Base-by-base conservation (phyloP, 2,888 invertebrate genomes). In the Ectemnius cavifrons region DNA sequence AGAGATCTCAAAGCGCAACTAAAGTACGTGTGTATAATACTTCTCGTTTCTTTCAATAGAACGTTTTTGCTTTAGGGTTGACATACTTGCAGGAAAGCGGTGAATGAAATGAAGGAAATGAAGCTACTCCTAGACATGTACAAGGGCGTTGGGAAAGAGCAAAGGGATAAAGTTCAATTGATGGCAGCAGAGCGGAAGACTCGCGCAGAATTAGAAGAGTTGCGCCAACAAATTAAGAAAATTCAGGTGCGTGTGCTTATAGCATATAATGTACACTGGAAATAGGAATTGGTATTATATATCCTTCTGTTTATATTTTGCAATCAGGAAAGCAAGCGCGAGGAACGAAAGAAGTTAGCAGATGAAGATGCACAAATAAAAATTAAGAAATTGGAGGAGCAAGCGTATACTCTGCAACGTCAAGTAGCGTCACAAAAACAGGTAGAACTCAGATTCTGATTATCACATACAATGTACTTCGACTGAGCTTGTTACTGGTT, bases 91-190 rank as follows among this genome's bases (percentile, higher is more conserved):
- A 97, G 96, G 91, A 98, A 97, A 92, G 96, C 97, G 13, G 93
- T 96, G 61, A 97, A 97, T 89, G 97, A 97, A 89, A 97, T 98
- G 91, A 97, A 97, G 86, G 99, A 99, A 91, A 94, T 98, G 94
- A 98, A 98, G 89, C 92, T 99, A 0, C 91, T 99, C 13, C 92
- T 98, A 77, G 98, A 99, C 90, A 98, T 98, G 97, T 98, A 98
- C 92, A 99, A 98, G 92, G 97, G 97, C n/a, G 97, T 97, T 8
- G 96, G 97, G 72, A 99, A 98, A 90, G 99, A 99, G 88, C 97
- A 98, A 89, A 93, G 98, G 4, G 98, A 99, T 90, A 98, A 98
- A 92, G 98, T 97, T 58, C 97, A 97, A 92, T 92, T 98, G 71
- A 98, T 98, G 98, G 97, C 98, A 0, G 96, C 96, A 0, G 98